Conservation (phyloP, 2,888 invertebrate species). For the Panzeria rudis region DNA sequence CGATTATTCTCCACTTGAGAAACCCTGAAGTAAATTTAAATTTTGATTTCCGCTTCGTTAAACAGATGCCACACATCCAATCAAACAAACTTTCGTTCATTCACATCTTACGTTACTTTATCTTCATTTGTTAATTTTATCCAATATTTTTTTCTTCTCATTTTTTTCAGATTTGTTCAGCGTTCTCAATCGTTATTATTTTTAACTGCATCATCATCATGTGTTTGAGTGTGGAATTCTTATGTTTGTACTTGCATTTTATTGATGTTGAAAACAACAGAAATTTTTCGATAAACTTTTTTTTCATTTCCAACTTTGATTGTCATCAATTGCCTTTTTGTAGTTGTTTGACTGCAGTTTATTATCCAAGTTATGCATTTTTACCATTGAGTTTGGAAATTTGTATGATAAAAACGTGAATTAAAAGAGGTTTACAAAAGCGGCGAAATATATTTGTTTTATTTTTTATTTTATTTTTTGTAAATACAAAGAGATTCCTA, state of each 20-base stretch:
- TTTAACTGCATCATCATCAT: conserved; percentile 8
- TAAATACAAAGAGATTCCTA: no score
- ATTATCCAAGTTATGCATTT: background rate
- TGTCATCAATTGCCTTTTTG: background rate
- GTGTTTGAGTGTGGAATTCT: background rate
- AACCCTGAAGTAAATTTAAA: background rate
- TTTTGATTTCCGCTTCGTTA: conserved; percentile 10
- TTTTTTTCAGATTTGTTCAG: background rate
- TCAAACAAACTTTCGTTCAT: conserved; percentile 3
- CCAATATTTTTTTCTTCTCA: background rate
- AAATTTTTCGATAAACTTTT: background rate
- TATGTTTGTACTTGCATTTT: background rate
- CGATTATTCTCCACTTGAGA: background rate
- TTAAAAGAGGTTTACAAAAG: no score
- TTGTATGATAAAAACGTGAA: background rate
- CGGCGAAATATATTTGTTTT: no score
- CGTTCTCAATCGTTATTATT: conserved; percentile 1
- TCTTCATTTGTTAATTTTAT: conserved; percentile 6
- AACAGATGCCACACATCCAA: background rate
- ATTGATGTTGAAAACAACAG: background rate
- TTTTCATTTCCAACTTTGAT: background rate
- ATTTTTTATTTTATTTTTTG: no score
- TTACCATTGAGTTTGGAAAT: background rate
- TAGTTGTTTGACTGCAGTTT: background rate
- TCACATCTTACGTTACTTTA: background rate